Percentiles rank a stretch among this genome's conserved stretches.
Conservation (phyloP, 2,888 invertebrate genomes). For the Agapetus fuscipes region DNA sequence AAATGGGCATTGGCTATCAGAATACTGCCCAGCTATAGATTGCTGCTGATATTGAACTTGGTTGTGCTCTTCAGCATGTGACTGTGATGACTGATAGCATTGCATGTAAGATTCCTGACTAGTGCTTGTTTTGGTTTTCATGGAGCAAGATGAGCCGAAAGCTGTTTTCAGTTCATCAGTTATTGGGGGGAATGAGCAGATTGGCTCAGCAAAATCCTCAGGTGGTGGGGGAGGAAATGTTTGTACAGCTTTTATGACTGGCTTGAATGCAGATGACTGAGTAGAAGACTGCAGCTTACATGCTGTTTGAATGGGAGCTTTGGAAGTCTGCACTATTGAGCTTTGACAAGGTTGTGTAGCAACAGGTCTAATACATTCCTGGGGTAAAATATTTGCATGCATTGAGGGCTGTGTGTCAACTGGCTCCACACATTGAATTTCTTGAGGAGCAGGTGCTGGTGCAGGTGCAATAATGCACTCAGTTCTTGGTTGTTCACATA, state of each 20-base stretch:
- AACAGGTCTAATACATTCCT: slow-evolving; percentile 18
- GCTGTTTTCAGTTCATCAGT: slow-evolving; percentile 34
- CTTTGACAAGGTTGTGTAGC: slow-evolving; percentile 19
- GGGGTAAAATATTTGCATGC: neutral
- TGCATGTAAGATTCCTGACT: slow-evolving; percentile 1
- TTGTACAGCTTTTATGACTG: slow-evolving; percentile 34
- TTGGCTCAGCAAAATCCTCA: slow-evolving; percentile 31
- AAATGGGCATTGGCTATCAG: neutral
- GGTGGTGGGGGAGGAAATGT: slow-evolving; percentile 34
- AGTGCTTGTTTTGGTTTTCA: slow-evolving; percentile 1
- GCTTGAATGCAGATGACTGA: slow-evolving; percentile 39
- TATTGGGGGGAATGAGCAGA: slow-evolving; percentile 33
- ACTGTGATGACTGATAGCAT: slow-evolving; percentile 6
- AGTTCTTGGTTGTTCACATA: slow-evolving; percentile 29
- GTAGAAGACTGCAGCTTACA: slow-evolving; percentile 36
- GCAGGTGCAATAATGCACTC: neutral
- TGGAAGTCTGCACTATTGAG: slow-evolving; percentile 12
- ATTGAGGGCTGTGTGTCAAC: neutral
- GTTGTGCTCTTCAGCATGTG: slow-evolving; percentile 4
- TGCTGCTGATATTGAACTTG: slow-evolving; percentile 31
- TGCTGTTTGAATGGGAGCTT: slow-evolving; percentile 33
- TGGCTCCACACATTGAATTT: slow-evolving; percentile 22
- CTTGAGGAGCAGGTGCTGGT: slow-evolving; percentile 25
- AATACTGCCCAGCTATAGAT: slow-evolving; percentile 6
- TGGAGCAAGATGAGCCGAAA: slow-evolving; percentile 22